These are phyloP conservation scores for Drosophila parvula DNA, from an alignment of 1,140 invertebrate species.

Conservation along the genomic window DNA sequence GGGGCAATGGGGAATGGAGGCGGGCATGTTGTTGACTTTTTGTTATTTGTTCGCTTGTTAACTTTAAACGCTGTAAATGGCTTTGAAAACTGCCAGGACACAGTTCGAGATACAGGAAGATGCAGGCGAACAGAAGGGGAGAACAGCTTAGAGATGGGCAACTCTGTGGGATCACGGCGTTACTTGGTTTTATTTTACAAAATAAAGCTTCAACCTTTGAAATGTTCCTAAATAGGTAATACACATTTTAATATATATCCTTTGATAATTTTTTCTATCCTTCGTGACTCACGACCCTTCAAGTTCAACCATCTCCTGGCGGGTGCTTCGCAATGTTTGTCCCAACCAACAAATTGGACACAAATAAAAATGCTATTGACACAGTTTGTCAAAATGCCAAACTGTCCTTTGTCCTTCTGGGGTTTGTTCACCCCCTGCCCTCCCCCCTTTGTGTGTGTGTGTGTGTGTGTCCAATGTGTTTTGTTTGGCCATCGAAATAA, in stretches of 20 bases:
- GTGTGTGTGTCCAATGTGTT: slow-evolving; percentile 31
- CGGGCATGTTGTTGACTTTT: slow-evolving; percentile 73
- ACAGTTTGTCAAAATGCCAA: slow-evolving; percentile 80
- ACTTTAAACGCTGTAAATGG: slow-evolving; percentile 81
- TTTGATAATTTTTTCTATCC: not conserved
- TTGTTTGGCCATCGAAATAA: slow-evolving; percentile 78
- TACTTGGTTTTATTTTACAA: not conserved
- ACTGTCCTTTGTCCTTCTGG: slow-evolving; percentile 49
- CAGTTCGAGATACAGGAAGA: slow-evolving; percentile 14
- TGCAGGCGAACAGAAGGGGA: too few relatives aligned
- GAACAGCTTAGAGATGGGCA: slow-evolving; percentile 17
- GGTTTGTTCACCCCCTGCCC: slow-evolving; percentile 17
- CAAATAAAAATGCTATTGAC: slow-evolving; percentile 83
- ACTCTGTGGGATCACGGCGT: not conserved
- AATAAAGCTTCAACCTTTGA: not conserved
- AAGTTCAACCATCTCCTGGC: slow-evolving; percentile 7
- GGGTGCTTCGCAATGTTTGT: slow-evolving; percentile 40
- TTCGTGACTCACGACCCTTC: slow-evolving; percentile 23
- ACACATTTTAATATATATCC: too few relatives aligned
- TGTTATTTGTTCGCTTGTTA: slow-evolving; percentile 81
- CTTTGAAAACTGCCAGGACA: slow-evolving; percentile 76
- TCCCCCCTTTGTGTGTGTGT: slow-evolving; percentile 4
- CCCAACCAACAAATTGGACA: slow-evolving; percentile 77
- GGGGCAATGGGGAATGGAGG: slow-evolving; percentile 20
- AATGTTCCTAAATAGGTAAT: not conserved